phyloP scores from a whole-genome alignment of 1,140 invertebrate genomes.

The Carcinoscorpius rotundicauda region DNA sequence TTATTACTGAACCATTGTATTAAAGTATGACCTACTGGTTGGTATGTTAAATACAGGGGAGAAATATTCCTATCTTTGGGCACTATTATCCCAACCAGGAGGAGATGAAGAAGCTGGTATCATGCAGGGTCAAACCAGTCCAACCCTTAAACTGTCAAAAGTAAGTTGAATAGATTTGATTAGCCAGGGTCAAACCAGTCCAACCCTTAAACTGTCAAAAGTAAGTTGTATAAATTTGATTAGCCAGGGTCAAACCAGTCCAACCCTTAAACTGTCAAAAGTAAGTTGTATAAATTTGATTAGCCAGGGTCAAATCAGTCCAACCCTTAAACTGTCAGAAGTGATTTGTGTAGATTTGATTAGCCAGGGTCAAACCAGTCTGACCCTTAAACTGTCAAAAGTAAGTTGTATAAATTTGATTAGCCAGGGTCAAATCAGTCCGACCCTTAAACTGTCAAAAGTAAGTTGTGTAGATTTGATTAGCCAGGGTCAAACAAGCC shows the following conservation, averaged over 20 bases:
- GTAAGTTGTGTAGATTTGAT: no score
- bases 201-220: background rate
- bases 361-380: no score
- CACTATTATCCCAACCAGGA: conserved; percentile 63
- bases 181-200: background rate
- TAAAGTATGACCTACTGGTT: conserved; percentile 2
- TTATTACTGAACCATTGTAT: conserved; percentile 9
- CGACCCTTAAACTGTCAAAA: no score
- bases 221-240: background rate
- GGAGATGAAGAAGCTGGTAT: conserved; percentile 47
- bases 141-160: conserved; percentile 33
- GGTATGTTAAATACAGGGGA: conserved; percentile 30
- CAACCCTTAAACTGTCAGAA: background rate
- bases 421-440: no score
- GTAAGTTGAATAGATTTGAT: conserved; percentile 19
- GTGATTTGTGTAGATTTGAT: background rate
- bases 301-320: background rate
- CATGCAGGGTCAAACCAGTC: conserved; percentile 74
- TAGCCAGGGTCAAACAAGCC: no score
- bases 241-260: background rate
- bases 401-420: no score
- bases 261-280: background rate
- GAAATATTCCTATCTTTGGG: conserved; percentile 82
- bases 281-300: background rate
- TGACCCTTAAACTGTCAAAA: no score